Evolutionary conservation across 37 sponge, comb jelly and placozoan genomes (phyloP), one percentile per base, ranked within the genome.

Genomic region (Cladorhizidae sp.): DNA sequence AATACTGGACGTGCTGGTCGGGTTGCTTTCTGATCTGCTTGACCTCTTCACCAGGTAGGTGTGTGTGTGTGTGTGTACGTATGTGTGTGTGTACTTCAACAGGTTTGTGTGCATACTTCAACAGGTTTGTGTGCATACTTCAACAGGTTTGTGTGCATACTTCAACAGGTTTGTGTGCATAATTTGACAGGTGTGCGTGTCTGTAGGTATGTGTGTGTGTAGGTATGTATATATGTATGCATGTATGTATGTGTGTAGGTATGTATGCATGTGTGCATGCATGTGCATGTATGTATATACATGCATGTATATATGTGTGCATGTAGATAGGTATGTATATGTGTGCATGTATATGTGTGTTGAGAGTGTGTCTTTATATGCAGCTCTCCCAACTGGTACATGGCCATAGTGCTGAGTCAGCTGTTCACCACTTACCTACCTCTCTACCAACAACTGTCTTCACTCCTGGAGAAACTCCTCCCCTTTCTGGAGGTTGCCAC

Each of bases 51-150:
- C 35, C 45, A 38, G 57, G 83, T 83, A 77, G 37, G 67, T 74
- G 59, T 54, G 61, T 80, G 81, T 70, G 72, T 80, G 81, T 70
- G 59, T 70, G 72, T 80, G 72, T 71, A 41, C 54, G 72, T 80
- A 61, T 80, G 81, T 70, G 71, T 49, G 72, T 62, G 61, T 73
- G 83, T 82, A 51, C 38, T 23, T 61, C 50, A 58, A 51, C 62
- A 9, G 5, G 49, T 45, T 5, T 45, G 49, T 45, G 49, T 45
- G 49, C 9, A 9, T 45, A 9, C 9, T 5, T 45, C 8, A 12
- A 9, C 9, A 9, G 5, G 49, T 45, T 5, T 45, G 49, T 45
- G 49, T 45, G 49, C 9, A 9, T 45, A 9, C 9, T 5, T 45
- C 8, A 12, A 9, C 9, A 9, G 5, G 49, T 45, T 5, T 45